Evolutionary conservation across 2,888 invertebrate species (phyloP).

Genomic region (Aplocera efformata): DNA sequence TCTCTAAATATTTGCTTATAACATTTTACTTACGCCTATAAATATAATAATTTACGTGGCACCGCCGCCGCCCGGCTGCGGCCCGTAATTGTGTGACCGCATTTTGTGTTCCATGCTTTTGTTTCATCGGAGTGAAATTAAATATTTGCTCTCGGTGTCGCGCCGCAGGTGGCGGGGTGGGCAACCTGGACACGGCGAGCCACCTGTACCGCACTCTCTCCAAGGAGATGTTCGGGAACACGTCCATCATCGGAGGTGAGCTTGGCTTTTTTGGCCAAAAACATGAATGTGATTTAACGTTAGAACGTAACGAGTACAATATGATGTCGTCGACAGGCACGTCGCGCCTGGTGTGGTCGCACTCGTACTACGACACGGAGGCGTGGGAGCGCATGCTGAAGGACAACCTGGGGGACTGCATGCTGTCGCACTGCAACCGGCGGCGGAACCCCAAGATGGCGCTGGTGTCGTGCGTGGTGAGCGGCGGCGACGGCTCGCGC

Average conservation of each 20-base stretch:
- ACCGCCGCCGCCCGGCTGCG: no score
- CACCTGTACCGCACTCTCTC: constrained; percentile 65
- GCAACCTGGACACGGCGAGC: constrained; percentile 59
- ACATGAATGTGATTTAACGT: no score
- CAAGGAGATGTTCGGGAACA: constrained; percentile 71
- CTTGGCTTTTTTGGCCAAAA: no score
- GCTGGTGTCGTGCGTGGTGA: constrained; percentile 89
- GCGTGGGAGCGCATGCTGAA: constrained; percentile 90
- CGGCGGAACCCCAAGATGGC: constrained; percentile 79
- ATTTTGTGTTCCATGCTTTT: no score
- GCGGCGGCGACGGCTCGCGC: constrained; percentile 82
- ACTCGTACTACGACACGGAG: constrained; percentile 93
- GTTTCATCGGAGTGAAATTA: no score
- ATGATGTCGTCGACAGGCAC: constrained; percentile 83
- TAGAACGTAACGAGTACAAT: no score
- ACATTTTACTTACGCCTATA: no score
- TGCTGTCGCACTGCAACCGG: constrained; percentile 79
- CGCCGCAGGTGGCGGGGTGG: constrained; percentile 56
- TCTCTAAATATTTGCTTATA: no score
- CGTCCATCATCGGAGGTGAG: constrained; percentile 63
- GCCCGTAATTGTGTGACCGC: no score
- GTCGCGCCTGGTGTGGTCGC: constrained; percentile 89
- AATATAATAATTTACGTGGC: no score
- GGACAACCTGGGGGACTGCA: constrained; percentile 81
- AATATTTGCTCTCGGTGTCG: constrained; percentile 2